Conservation (phyloP, 2,113 vertebrate species). For the Lipotes vexillifer region DNA sequence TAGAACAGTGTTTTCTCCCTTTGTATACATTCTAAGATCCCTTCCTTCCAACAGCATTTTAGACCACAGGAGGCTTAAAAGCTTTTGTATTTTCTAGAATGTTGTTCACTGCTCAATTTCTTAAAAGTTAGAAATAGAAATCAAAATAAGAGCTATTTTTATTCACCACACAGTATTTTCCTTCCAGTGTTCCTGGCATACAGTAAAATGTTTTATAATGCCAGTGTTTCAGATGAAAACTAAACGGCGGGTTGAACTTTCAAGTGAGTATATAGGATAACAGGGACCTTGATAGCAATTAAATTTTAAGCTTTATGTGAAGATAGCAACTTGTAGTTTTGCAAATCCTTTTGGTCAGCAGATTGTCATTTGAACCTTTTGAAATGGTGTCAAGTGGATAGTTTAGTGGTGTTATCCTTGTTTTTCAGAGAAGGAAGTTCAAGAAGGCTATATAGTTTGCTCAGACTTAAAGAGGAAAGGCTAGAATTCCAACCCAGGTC, state of each 20-base stretch:
- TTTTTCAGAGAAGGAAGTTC: not conserved
- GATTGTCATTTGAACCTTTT: not conserved
- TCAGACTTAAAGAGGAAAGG: not conserved
- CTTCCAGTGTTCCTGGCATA: not conserved
- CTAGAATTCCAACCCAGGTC: not conserved
- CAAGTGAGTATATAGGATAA: not conserved
- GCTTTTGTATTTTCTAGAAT: conserved; percentile 13
- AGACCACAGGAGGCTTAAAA: not conserved
- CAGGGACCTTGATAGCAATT: not conserved
- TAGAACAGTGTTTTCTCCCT: not conserved
- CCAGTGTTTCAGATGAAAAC: not conserved
- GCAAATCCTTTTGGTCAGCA: not conserved
- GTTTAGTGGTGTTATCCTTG: not conserved
- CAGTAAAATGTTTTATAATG: not conserved
- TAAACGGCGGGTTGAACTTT: not conserved
- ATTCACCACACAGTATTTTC: not conserved
- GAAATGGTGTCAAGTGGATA: not conserved
- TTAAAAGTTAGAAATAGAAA: conserved; percentile 14
- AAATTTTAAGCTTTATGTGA: not conserved
- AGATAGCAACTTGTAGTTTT: not conserved
- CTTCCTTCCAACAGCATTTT: not conserved
- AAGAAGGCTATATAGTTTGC: not conserved
- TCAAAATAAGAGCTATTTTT: conserved; percentile 21
- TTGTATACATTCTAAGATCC: not conserved
- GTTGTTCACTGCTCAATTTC: not conserved